These are phyloP conservation scores for Drosophila imparisetae DNA, from an alignment of 2,888 invertebrate species.

Conservation along the genomic window DNA sequence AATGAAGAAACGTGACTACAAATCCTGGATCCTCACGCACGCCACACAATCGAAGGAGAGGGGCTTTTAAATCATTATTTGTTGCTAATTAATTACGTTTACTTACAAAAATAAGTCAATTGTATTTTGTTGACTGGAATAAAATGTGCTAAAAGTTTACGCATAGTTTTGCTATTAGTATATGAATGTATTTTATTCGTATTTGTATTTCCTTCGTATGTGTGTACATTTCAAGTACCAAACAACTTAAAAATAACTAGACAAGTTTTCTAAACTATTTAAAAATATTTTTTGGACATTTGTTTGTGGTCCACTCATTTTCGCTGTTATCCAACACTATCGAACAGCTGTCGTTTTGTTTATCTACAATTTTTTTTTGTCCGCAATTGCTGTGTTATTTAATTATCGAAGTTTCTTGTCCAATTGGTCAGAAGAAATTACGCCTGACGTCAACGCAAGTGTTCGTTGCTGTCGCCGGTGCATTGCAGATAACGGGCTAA, in stretches of 20 bases:
- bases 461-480: slow-evolving; percentile 13
- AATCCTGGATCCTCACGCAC: slow-evolving; percentile 91
- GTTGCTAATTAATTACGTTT: slow-evolving; percentile 27
- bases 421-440: slow-evolving; percentile 16
- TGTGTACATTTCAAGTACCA: background rate
- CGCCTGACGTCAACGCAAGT: slow-evolving; percentile 42
- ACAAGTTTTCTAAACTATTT: background rate
- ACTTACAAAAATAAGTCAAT: slow-evolving; percentile 11
- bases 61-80: slow-evolving; percentile 60
- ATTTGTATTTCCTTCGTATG: background rate
- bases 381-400: slow-evolving; percentile 9
- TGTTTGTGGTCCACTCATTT: background rate
- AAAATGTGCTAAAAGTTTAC: slow-evolving; percentile 1
- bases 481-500: slow-evolving; percentile 18
- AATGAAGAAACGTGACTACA: slow-evolving; percentile 88
- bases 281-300: background rate
- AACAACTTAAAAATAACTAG: background rate
- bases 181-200: background rate
- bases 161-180: background rate
- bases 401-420: slow-evolving; percentile 7
- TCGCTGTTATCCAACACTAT: slow-evolving; percentile 32
- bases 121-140: slow-evolving; percentile 13
- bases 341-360: slow-evolving; percentile 53
- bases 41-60: slow-evolving; percentile 87
- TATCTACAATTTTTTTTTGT: slow-evolving; percentile 36